Conservation (phyloP, 2,888 invertebrate genomes). For the Pecten maximus region DNA sequence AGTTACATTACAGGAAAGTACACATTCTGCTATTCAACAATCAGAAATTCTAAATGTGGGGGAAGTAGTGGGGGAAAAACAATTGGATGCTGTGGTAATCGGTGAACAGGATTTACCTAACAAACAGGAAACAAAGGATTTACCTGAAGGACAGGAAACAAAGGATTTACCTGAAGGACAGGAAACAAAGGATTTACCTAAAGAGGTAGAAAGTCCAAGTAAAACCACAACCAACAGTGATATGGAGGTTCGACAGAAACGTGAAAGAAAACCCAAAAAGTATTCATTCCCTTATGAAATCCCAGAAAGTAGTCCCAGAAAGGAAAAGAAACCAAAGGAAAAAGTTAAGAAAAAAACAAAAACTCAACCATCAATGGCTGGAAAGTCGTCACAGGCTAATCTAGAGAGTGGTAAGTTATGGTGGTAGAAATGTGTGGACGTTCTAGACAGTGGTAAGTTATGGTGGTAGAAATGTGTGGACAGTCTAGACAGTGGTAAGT, state of each 20-base stretch:
- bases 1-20: background rate
- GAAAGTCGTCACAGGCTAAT: constrained; percentile 37
- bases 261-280: constrained; percentile 36
- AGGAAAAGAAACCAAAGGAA: constrained; percentile 36
- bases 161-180: background rate
- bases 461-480: background rate
- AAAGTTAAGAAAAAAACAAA: constrained; percentile 50
- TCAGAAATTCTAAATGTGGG: background rate
- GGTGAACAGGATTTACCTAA: background rate
- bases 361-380: constrained; percentile 48
- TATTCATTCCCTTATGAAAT: constrained; percentile 39
- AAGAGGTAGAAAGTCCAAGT: constrained; percentile 31
- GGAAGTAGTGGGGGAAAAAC: background rate
- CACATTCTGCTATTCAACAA: background rate
- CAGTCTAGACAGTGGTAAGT: background rate
- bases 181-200: background rate
- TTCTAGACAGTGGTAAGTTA: background rate
- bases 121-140: background rate
- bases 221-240: background rate
- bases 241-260: constrained; percentile 7
- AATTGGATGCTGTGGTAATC: background rate
- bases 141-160: background rate
- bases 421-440: background rate
- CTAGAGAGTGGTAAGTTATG: constrained; percentile 52
- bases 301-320: constrained; percentile 38